Percentiles rank a stretch among this genome's conserved stretches.
Evolutionary conservation across 2,797 vertebrate genomes (phyloP).

Genomic region (Parambassis ranga): DNA sequence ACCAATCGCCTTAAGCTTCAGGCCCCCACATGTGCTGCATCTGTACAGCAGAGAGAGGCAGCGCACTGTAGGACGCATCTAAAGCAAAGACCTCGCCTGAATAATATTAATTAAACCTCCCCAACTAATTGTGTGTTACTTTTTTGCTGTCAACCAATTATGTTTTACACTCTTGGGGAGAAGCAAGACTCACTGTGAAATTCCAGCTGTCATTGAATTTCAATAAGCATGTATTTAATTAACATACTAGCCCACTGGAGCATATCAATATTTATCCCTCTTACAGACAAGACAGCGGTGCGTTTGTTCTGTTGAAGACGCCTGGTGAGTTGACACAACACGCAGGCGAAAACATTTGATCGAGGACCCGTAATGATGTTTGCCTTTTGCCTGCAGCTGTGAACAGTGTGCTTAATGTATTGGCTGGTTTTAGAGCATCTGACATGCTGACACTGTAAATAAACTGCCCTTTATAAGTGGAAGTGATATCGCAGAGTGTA

Average conservation of each 20-base stretch:
- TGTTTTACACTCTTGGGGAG: conserved; percentile 77
- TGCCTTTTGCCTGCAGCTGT: conserved; percentile 34
- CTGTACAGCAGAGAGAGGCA: conserved; percentile 21
- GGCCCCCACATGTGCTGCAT: conserved; percentile 49
- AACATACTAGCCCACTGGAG: conserved; percentile 77
- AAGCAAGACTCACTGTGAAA: conserved; percentile 66
- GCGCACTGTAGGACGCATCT: conserved; percentile 50
- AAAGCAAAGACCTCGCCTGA: conserved; percentile 61
- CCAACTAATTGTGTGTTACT: conserved; percentile 80
- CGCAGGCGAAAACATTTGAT: conserved; percentile 42
- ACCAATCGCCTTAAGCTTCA: conserved; percentile 43
- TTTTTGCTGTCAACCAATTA: conserved; percentile 80
- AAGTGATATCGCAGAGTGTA: neutral
- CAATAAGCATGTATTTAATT: conserved; percentile 84
- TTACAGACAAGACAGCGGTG: conserved; percentile 53
- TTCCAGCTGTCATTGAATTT: conserved; percentile 82
- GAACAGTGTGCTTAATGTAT: conserved; percentile 28
- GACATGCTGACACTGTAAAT: conserved; percentile 36
- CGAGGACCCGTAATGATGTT: conserved; percentile 51
- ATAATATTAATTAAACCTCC: conserved; percentile 82
- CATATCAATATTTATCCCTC: conserved; percentile 76
- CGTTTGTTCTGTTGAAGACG: conserved; percentile 54
- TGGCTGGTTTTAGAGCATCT: conserved; percentile 2
- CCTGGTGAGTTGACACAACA: conserved; percentile 42
- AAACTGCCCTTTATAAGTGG: conserved; percentile 8